phyloP scores from a whole-genome alignment of 2,797 vertebrate species.

The Acanthornis magna region DNA sequence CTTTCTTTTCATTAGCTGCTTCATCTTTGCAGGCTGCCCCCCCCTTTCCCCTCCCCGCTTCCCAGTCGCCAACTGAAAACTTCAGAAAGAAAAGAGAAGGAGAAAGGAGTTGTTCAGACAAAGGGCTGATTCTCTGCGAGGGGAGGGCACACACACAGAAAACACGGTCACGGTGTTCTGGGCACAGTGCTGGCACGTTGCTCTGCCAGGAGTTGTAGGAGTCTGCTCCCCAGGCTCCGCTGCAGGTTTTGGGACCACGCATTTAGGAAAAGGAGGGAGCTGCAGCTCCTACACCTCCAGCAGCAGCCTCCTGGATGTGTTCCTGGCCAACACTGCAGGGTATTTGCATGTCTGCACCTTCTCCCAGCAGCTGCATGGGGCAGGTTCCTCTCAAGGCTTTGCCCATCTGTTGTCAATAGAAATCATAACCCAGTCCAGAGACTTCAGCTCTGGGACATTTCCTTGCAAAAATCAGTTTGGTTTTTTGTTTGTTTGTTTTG shows the following conservation, averaged over 20 bases:
- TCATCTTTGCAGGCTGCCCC: constrained; percentile 39
- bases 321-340: background rate
- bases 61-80: constrained; percentile 28
- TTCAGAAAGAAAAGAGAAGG: constrained; percentile 41
- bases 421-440: background rate
- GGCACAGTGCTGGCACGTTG: background rate
- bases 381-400: background rate
- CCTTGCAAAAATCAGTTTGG: background rate
- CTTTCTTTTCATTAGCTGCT: constrained; percentile 45
- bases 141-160: constrained; percentile 1
- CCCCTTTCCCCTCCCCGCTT: background rate
- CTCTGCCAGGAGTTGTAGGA: background rate
- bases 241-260: background rate
- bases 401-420: background rate
- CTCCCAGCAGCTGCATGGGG: background rate
- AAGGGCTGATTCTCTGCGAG: constrained; percentile 58
- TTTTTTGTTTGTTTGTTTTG: too few relatives aligned
- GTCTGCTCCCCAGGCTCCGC: background rate
- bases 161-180: background rate
- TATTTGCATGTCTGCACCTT: background rate
- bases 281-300: background rate
- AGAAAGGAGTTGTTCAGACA: constrained; percentile 56
- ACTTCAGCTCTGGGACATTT: background rate
- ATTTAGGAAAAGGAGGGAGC: background rate
- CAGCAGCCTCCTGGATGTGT: background rate